These are phyloP conservation scores for Barypeithes pellucidus DNA, from an alignment of 2,888 invertebrate species.

Conservation along the genomic window DNA sequence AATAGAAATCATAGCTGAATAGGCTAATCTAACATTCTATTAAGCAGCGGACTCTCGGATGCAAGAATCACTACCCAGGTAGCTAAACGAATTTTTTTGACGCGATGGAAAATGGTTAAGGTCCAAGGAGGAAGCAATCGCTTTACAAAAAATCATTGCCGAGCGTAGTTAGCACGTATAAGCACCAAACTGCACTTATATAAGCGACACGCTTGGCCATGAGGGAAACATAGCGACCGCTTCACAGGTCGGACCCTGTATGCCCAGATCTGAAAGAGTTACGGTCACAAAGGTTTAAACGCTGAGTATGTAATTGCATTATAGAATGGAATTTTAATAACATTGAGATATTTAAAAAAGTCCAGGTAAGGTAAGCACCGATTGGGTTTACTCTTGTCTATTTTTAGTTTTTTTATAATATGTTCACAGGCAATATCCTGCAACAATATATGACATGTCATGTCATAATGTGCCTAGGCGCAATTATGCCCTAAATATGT, in stretches of 20 bases:
- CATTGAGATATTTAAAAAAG: too few relatives aligned
- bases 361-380: too few relatives aligned
- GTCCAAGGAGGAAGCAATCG: conserved; percentile 62
- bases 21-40: background rate
- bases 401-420: background rate
- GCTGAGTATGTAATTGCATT: conserved; percentile 18
- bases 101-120: conserved; percentile 65
- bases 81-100: background rate
- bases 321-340: conserved; percentile 9
- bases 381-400: too few relatives aligned
- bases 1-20: too few relatives aligned
- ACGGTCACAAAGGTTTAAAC: conserved; percentile 60
- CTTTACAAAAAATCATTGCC: conserved; percentile 68
- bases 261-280: conserved; percentile 65
- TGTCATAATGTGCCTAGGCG: too few relatives aligned
- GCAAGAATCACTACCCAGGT: background rate
- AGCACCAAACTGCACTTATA: conserved; percentile 61
- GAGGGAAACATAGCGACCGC: conserved; percentile 63
- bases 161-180: conserved; percentile 61
- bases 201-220: conserved; percentile 64
- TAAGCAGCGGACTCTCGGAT: background rate
- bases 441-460: too few relatives aligned
- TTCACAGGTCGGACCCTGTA: conserved; percentile 61
- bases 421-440: too few relatives aligned
- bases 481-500: background rate